Base-by-base conservation (phyloP, 1,140 invertebrate genomes). In the Atopsyche davidsoni region DNA sequence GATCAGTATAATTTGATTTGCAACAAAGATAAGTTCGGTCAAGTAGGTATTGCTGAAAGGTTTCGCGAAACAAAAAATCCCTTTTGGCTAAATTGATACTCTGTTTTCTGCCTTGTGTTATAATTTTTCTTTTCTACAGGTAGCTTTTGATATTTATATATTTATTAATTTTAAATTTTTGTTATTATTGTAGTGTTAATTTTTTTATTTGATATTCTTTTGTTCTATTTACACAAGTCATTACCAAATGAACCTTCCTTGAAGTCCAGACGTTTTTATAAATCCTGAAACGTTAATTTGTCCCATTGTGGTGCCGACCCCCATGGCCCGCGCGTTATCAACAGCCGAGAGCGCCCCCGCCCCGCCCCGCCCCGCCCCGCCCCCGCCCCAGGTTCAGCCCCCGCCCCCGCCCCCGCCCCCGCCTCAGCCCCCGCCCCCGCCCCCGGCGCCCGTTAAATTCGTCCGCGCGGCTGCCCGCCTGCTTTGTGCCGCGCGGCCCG, bases 361-460 rank as follows among this genome's bases (percentile, higher is more conserved):
- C 48, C 46, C 49, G 45, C 54, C 51, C 51, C 48, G 50, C 34
- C n/a, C n/a, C n/a, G n/a, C n/a, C n/a, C n/a, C n/a, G n/a, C n/a
- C n/a, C n/a, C n/a, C n/a, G n/a, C n/a, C 41, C 28, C 28, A 42
- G 50, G 46, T 47, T 51, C 53, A 56, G 44, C 48, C 42, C 38
- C 51, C 36, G 53, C 47, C 43, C 46, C 35, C 41, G 35, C 46
- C 21, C 47, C 22, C 44, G 32, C 31, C 48, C 46, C 49, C 44
- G 49, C 51, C 51, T n/a, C n/a, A n/a, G n/a, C n/a, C n/a, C n/a
- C n/a, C n/a, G n/a, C n/a, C n/a, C n/a, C n/a, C n/a, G n/a, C n/a
- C 48, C 45, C 34, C 46, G 44, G 7, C 39, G 45, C 54, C 54
- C 54, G 54, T 57, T 57, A 57, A 57, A 57, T 57, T 57, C 54